These are phyloP conservation scores for Prunella himalayana DNA, from an alignment of 2,113 vertebrate genomes.

Conservation along the genomic window DNA sequence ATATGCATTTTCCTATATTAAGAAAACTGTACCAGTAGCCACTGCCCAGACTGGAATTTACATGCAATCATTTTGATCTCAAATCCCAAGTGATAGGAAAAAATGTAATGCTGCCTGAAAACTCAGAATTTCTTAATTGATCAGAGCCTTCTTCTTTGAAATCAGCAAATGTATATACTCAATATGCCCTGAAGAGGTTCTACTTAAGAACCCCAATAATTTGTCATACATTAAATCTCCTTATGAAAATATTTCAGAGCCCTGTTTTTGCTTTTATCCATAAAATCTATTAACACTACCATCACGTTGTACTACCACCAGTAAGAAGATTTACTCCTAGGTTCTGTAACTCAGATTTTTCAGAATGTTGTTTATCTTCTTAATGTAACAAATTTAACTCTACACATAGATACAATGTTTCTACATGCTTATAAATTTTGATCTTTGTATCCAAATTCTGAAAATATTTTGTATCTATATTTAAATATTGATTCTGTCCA, in stretches of 20 bases:
- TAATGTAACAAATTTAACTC: background rate
- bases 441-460: background rate
- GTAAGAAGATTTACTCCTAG: background rate
- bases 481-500: background rate
- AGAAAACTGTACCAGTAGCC: background rate
- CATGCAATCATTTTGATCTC: background rate
- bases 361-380: background rate
- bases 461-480: background rate
- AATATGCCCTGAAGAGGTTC: background rate
- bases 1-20: background rate
- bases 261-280: background rate
- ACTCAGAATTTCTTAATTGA: background rate
- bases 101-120: background rate
- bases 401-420: background rate
- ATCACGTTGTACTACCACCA: background rate
- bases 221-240: background rate
- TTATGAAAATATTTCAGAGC: background rate
- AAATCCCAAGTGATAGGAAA: background rate
- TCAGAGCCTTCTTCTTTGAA: background rate
- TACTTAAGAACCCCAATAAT: background rate
- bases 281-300: background rate
- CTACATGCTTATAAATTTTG: fast-evolving
- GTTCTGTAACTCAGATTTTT: background rate
- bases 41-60: background rate
- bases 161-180: background rate